Percentiles rank a stretch among this genome's conserved stretches.
These are phyloP conservation scores for Megalopta genalis DNA, from an alignment of 1,140 invertebrate genomes.

Conservation along the genomic window DNA sequence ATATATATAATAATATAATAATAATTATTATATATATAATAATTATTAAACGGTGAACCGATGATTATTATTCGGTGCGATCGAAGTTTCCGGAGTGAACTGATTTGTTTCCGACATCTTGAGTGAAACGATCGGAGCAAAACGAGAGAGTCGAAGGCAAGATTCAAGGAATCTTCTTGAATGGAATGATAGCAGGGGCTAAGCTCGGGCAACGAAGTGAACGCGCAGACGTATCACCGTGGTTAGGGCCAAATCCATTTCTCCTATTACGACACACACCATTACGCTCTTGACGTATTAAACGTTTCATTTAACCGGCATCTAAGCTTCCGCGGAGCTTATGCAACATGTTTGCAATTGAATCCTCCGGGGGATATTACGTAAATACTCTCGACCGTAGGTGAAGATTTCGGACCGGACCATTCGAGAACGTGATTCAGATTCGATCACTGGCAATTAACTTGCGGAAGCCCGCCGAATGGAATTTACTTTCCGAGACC, in stretches of 20 bases:
- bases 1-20: no score
- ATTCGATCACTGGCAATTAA: neutral
- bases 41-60: no score
- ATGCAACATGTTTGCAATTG: conserved; percentile 58
- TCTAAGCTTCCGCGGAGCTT: conserved; percentile 57
- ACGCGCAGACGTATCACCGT: conserved; percentile 71
- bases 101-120: neutral
- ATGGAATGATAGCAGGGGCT: conserved; percentile 29
- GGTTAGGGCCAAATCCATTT: conserved; percentile 71
- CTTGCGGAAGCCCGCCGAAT: neutral
- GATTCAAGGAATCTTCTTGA: conserved; percentile 13
- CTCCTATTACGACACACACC: conserved; percentile 74
- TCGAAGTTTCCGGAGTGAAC: neutral
- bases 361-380: conserved; percentile 42
- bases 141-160: neutral
- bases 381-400: conserved; percentile 2
- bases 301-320: conserved; percentile 70
- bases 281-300: conserved; percentile 71
- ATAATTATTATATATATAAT: no score
- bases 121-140: neutral
- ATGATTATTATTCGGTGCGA: no score
- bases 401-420: conserved; percentile 26
- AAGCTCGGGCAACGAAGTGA: conserved; percentile 71
- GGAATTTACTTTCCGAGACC: neutral
- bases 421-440: neutral